phyloP scores from a whole-genome alignment of 2,888 invertebrate species.

The Eupithecia exiguata region DNA sequence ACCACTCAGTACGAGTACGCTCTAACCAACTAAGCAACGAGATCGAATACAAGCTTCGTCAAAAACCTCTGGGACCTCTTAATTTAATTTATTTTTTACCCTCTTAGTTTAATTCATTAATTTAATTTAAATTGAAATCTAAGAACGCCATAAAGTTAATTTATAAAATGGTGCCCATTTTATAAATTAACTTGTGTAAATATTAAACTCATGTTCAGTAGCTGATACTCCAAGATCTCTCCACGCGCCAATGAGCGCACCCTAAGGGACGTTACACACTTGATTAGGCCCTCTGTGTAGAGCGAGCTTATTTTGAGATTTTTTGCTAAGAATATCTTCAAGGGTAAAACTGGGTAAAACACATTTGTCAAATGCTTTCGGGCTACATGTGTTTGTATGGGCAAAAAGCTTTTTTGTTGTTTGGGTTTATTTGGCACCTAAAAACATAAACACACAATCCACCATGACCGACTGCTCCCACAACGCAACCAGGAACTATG shows the following conservation, averaged over 20 bases:
- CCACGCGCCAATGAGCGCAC: slow-evolving; percentile 27
- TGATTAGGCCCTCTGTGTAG: slow-evolving; percentile 21
- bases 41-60: too few species aligned
- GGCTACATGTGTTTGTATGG: not conserved
- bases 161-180: not conserved
- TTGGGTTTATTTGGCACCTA: not conserved
- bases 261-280: slow-evolving; percentile 26
- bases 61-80: too few species aligned
- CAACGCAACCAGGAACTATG: too few species aligned
- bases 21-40: too few species aligned
- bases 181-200: too few species aligned
- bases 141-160: not conserved
- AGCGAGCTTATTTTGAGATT: slow-evolving; percentile 27
- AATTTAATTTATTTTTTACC: too few species aligned
- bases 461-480: too few species aligned
- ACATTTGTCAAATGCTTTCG: slow-evolving; percentile 9
- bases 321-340: slow-evolving; percentile 23
- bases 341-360: slow-evolving; percentile 9
- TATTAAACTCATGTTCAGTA: slow-evolving; percentile 5
- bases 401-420: not conserved
- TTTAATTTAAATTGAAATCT: not conserved
- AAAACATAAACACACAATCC: too few species aligned
- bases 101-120: too few species aligned
- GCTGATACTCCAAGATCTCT: slow-evolving; percentile 4
- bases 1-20: too few species aligned